Base-by-base conservation (phyloP, 2,888 invertebrate genomes). In the Chrysotoxum bicinctum region DNA sequence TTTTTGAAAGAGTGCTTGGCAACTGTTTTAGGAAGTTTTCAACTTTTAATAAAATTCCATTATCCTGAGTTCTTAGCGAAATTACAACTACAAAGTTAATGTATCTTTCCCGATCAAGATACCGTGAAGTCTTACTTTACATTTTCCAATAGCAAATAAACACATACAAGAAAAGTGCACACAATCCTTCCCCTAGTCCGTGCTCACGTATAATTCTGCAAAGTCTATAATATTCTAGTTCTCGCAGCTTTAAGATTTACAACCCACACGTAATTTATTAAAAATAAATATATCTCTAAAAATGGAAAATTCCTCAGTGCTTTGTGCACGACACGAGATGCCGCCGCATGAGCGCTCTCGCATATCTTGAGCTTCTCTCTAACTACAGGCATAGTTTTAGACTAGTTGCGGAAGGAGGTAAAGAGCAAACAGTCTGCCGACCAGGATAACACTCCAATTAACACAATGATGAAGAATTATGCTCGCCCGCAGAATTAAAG, bases 381-480 rank as follows among this genome's bases (percentile, higher is more conserved):
- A n/a, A n/a, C 9, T 8, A 16, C 4, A n/a, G 6, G 14, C 30
- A 26, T 4, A 52, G 30, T 1, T 9, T 7, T 1, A 7, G 12
- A 14, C 12, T 9, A 23, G 32, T 14, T 37, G 19, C 26, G 50
- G 21, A 9, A 50, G 10, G 48, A 70, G 19, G n/a, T 37, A 45
- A 37, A 68, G 50, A 37, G 68, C 68, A 72, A 75, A 85, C 60
- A 76, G 75, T 72, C 84, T 43, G 45, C 75, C 84, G 60, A 69
- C 85, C 52, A 85, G 85, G 85, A 85, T 85, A 85, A 85, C 85
- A 85, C 85, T 85, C 85, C 85, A 85, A 85, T 85, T 85, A 85
- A 85, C 85, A 85, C 85, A 81, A 81, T 85, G 85, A 85, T 85
- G 85, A 85, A 85, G 85, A 85, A 85, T 85, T 85, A 85, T 85